Percentiles rank a stretch among this genome's conserved stretches.
phyloP scores from a whole-genome alignment of 2,797 vertebrate species.

The Platyrinchus mystaceus region DNA sequence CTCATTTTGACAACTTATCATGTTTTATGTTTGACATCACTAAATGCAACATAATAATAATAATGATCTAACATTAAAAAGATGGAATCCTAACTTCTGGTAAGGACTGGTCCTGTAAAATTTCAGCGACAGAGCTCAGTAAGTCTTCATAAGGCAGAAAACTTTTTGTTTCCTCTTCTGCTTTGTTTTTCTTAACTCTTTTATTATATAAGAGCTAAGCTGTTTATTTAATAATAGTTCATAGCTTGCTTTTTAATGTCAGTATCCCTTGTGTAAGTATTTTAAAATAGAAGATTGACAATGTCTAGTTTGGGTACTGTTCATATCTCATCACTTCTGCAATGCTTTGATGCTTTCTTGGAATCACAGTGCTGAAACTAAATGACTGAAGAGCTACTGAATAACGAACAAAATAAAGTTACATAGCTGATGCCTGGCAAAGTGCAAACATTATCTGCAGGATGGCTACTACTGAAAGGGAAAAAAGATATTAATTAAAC shows the following conservation, averaged over 20 bases:
- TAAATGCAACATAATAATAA: background rate
- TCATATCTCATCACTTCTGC: background rate
- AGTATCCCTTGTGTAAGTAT: background rate
- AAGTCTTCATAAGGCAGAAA: background rate
- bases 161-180: background rate
- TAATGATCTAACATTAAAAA: background rate
- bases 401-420: background rate
- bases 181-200: background rate
- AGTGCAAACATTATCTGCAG: background rate
- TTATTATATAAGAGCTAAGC: background rate
- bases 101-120: background rate
- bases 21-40: background rate
- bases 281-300: background rate
- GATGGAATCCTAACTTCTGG: background rate
- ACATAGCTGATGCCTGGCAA: background rate
- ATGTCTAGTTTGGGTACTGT: background rate
- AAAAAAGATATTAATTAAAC: background rate
- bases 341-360: constrained; percentile 11
- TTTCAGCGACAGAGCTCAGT: background rate
- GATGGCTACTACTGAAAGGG: background rate
- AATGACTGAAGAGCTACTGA: background rate
- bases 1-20: background rate
- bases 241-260: background rate
- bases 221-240: constrained; percentile 3
- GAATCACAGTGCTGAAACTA: background rate